These are phyloP conservation scores for Tinamus major DNA, from an alignment of 2,797 vertebrate species.

Conservation along the genomic window DNA sequence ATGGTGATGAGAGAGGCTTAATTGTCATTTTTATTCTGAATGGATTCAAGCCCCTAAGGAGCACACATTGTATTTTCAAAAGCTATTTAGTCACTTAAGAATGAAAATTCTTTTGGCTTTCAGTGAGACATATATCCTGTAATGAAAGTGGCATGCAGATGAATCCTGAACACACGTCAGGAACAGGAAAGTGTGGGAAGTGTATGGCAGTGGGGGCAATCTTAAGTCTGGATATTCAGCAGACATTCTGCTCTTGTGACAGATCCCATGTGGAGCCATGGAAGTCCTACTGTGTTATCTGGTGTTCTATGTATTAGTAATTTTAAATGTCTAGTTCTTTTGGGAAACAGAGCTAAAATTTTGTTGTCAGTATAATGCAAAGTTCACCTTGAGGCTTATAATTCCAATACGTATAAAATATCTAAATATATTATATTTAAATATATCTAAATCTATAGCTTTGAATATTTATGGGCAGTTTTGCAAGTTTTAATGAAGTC, in stretches of 20 bases:
- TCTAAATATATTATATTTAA: no score
- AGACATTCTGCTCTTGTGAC: not conserved
- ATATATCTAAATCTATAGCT: not conserved
- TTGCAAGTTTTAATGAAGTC: not conserved
- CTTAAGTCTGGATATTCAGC: not conserved
- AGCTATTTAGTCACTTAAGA: slow-evolving; percentile 22
- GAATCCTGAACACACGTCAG: not conserved
- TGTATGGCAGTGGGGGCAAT: rapidly evolving
- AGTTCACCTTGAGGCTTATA: not conserved
- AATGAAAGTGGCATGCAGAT: not conserved
- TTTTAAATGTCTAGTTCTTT: not conserved
- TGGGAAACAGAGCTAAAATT: not conserved
- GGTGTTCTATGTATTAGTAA: not conserved
- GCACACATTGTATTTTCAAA: not conserved
- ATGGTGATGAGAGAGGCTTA: not conserved
- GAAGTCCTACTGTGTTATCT: not conserved
- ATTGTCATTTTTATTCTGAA: not conserved
- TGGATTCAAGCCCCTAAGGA: not conserved
- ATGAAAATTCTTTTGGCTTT: not conserved
- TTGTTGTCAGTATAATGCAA: not conserved
- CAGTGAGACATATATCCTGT: not conserved
- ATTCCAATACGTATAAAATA: not conserved
- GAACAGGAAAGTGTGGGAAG: not conserved
- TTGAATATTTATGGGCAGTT: not conserved
- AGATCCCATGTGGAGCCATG: not conserved